Conservation (phyloP, 2,888 invertebrate genomes). For the Electrophaes corylata region DNA sequence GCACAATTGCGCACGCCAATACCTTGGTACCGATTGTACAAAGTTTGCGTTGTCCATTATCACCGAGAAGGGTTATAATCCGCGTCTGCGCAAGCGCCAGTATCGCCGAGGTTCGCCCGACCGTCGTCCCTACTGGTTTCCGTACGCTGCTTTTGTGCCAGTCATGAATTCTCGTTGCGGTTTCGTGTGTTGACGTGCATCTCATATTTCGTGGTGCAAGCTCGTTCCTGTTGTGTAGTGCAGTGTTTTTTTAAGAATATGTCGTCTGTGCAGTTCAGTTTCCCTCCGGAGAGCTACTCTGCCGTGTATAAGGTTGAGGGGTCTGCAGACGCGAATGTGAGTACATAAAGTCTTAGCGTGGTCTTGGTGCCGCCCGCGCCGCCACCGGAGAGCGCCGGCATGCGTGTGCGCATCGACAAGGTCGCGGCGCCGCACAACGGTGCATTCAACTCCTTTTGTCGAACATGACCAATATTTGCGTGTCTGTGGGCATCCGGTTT, state of each 20-base stretch:
- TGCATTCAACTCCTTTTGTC: slow-evolving; percentile 73
- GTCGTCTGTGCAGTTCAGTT: slow-evolving; percentile 67
- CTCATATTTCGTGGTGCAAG: slow-evolving; percentile 54
- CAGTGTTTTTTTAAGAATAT: slow-evolving; percentile 54
- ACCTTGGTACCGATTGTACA: slow-evolving; percentile 51
- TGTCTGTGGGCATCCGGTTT: slow-evolving; percentile 29
- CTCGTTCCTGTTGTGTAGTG: slow-evolving; percentile 49
- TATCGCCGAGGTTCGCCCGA: slow-evolving; percentile 20
- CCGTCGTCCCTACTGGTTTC: slow-evolving; percentile 1
- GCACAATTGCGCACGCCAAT: slow-evolving; percentile 56
- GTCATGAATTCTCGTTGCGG: slow-evolving; percentile 46
- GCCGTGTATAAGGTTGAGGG: slow-evolving; percentile 68
- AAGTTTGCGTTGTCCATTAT: slow-evolving; percentile 75
- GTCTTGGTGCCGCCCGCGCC: slow-evolving; percentile 41
- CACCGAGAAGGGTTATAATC: slow-evolving; percentile 67
- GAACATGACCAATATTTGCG: slow-evolving; percentile 50
- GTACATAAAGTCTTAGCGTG: slow-evolving; percentile 45
- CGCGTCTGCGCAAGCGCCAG: slow-evolving; percentile 53
- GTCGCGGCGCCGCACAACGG: slow-evolving; percentile 61
- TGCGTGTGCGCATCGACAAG: slow-evolving; percentile 67
- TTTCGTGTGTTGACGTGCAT: slow-evolving; percentile 55
- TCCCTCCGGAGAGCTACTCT: slow-evolving; percentile 77
- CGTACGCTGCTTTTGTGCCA: slow-evolving; percentile 36
- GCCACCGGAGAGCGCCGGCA: slow-evolving; percentile 49
- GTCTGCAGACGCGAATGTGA: slow-evolving; percentile 64